Conservation (phyloP, 1,140 invertebrate species). For the Trichomalopsis sarcophagae region DNA sequence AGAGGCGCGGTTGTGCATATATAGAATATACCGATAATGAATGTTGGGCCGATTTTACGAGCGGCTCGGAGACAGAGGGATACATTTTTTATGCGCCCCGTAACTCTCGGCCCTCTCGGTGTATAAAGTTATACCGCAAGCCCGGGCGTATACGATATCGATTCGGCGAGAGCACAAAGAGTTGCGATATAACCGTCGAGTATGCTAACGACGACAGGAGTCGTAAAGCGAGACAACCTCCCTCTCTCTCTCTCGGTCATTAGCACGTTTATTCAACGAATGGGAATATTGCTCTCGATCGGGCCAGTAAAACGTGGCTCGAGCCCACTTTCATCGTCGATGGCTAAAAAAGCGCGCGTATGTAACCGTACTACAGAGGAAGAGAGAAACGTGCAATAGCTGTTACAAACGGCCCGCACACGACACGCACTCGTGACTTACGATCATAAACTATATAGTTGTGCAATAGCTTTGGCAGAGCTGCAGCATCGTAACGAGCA, state of each 20-base stretch:
- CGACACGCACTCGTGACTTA: background rate
- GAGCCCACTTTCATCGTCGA: no score
- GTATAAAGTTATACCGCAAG: background rate
- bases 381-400: background rate
- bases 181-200: background rate
- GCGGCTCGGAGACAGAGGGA: conserved; percentile 17
- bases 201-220: background rate
- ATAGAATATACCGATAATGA: conserved; percentile 42
- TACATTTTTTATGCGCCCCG: background rate
- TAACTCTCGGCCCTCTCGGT: background rate
- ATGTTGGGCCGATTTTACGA: conserved; percentile 16
- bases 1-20: background rate
- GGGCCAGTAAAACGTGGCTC: no score
- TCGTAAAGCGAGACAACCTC: background rate
- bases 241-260: background rate
- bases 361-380: no score
- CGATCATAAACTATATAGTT: background rate
- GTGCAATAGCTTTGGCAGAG: background rate
- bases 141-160: background rate
- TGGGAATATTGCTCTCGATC: background rate
- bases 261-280: background rate
- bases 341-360: no score
- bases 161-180: background rate
- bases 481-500: background rate
- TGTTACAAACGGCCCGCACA: no score